phyloP scores from a whole-genome alignment of 2,888 invertebrate species.

The Xestia sexstrigata region DNA sequence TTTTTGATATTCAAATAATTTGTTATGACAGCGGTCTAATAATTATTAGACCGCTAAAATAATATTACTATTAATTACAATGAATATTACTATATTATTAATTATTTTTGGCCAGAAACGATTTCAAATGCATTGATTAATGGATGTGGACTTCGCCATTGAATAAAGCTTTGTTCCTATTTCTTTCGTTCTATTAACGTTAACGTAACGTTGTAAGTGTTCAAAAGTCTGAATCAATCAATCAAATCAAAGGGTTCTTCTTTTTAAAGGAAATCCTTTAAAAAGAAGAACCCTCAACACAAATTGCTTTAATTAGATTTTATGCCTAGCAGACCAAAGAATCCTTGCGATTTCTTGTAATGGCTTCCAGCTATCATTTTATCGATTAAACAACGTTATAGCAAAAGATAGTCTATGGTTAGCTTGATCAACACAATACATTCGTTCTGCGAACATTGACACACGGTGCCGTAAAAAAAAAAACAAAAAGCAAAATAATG shows the following conservation, averaged over 20 bases:
- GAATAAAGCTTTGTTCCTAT: neutral
- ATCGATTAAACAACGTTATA: neutral
- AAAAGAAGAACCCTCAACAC: neutral
- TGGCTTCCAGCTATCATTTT: neutral
- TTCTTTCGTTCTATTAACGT: neutral
- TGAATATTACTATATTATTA: neutral
- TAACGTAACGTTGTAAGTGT: neutral
- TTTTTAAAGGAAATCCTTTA: too few species aligned
- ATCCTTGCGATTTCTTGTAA: neutral
- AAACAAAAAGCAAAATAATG: conserved; percentile 38
- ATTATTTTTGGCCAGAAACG: neutral
- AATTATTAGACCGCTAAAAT: too few species aligned
- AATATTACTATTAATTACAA: too few species aligned
- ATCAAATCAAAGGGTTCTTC: too few species aligned
- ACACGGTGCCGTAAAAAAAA: neutral
- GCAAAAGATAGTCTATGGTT: neutral
- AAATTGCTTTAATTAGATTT: neutral
- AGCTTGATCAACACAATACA: neutral
- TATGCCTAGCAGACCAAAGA: neutral
- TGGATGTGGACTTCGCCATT: neutral
- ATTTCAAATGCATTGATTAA: neutral
- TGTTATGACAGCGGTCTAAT: neutral
- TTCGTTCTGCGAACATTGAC: neutral
- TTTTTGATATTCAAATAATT: neutral
- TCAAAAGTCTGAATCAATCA: neutral